Evolutionary conservation across 2,797 vertebrate genomes (phyloP).

Genomic region (Lepilemur septentrionalis): DNA sequence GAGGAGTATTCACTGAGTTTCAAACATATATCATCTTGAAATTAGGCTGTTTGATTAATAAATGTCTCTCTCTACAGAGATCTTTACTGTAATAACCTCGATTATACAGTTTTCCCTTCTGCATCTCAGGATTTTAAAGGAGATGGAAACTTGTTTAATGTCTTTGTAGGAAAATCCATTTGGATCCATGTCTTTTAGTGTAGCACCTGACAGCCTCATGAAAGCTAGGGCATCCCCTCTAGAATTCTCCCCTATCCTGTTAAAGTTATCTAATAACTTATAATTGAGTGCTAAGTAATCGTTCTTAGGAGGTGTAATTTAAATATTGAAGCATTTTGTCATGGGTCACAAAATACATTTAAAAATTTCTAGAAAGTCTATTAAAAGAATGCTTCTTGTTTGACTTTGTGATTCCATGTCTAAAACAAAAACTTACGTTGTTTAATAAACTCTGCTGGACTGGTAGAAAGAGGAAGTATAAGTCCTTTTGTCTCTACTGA

Average conservation of each 20-base stretch:
- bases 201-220: neutral
- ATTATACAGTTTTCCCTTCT: conserved; percentile 9
- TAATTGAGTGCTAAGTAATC: conserved; percentile 19
- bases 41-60: conserved; percentile 13
- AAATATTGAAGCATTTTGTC: conserved; percentile 35
- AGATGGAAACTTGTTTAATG: neutral
- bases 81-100: conserved; percentile 29
- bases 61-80: conserved; percentile 19
- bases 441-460: neutral
- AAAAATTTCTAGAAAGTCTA: neutral
- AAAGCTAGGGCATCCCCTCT: neutral
- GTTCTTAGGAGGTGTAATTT: neutral
- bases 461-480: neutral
- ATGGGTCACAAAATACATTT: neutral
- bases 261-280: conserved; percentile 28
- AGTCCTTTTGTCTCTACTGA: neutral
- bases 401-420: neutral
- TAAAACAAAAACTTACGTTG: neutral
- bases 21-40: conserved; percentile 21
- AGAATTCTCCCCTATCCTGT: conserved; percentile 7
- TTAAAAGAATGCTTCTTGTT: neutral
- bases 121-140: conserved; percentile 48
- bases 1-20: conserved; percentile 17
- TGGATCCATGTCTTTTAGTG: neutral
- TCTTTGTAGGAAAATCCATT: neutral